These are phyloP conservation scores for Poeciliopsis turrubarensis DNA, from an alignment of 2,113 vertebrate genomes.

Conservation along the genomic window DNA sequence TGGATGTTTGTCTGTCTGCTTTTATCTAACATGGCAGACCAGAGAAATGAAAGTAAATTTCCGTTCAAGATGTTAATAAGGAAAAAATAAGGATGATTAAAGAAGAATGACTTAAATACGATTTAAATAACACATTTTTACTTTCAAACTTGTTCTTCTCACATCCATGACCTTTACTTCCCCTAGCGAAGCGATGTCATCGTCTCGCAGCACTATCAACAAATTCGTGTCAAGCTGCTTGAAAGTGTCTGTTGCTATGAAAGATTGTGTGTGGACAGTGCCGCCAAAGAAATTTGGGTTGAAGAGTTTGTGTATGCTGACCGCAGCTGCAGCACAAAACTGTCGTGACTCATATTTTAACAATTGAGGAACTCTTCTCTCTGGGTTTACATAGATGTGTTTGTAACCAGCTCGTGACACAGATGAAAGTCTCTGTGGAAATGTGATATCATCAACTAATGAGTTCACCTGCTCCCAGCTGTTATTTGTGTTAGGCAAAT, in stretches of 20 bases:
- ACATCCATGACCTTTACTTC: slow-evolving; percentile 24
- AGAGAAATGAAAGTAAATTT: slow-evolving; percentile 20
- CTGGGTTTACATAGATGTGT: slow-evolving; percentile 9
- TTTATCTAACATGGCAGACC: slow-evolving; percentile 45
- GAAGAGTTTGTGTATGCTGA: slow-evolving; percentile 40
- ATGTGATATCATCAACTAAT: background rate
- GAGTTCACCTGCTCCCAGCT: background rate
- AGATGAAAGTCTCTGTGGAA: slow-evolving; percentile 17
- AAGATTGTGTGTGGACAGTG: slow-evolving; percentile 35
- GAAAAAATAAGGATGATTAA: slow-evolving; percentile 12
- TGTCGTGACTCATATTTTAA: slow-evolving; percentile 41
- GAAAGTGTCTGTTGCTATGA: slow-evolving; percentile 9
- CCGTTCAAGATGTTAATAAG: slow-evolving; percentile 11
- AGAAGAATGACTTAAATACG: background rate
- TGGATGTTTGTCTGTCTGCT: slow-evolving; percentile 7
- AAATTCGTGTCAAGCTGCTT: slow-evolving; percentile 39
- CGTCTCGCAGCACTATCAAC: slow-evolving; percentile 24
- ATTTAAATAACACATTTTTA: background rate
- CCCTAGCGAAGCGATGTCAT: slow-evolving; percentile 13
- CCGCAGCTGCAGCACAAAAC: slow-evolving; percentile 55
- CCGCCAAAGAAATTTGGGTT: slow-evolving; percentile 69
- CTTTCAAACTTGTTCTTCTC: background rate
- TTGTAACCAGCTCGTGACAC: slow-evolving; percentile 56
- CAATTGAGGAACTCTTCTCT: slow-evolving; percentile 37
- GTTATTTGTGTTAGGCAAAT: background rate